phyloP scores from a whole-genome alignment of 2,888 invertebrate species.

The Xylota sylvarum region DNA sequence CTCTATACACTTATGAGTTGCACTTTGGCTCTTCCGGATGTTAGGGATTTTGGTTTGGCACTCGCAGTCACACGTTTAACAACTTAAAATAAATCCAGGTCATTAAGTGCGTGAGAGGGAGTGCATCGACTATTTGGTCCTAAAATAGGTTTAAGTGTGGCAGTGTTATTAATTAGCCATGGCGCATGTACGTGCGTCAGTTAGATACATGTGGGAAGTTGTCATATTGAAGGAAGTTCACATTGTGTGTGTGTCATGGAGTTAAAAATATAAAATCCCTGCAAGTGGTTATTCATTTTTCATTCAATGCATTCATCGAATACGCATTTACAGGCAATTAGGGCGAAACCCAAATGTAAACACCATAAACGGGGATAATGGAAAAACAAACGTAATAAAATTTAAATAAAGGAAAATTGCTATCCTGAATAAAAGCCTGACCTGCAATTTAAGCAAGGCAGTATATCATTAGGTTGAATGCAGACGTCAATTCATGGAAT shows the following conservation, averaged over 20 bases:
- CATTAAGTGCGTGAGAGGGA: constrained; percentile 60
- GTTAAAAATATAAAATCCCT: constrained; percentile 48
- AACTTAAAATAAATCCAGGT: constrained; percentile 77
- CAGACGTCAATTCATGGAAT: neutral
- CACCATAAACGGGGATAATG: constrained; percentile 35
- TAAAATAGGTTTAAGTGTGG: constrained; percentile 71
- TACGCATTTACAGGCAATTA: neutral
- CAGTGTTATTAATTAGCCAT: constrained; percentile 69
- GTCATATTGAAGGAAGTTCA: constrained; percentile 36
- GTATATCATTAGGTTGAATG: neutral
- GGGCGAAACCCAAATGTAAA: constrained; percentile 28
- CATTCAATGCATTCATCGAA: constrained; percentile 21
- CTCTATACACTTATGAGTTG: constrained; percentile 46
- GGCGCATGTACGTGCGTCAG: constrained; percentile 64
- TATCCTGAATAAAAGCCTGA: constrained; percentile 15
- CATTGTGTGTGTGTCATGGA: constrained; percentile 39
- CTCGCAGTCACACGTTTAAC: constrained; percentile 71
- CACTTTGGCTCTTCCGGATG: constrained; percentile 74
- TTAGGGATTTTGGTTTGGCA: constrained; percentile 64
- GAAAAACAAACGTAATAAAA: constrained; percentile 53
- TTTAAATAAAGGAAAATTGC: constrained; percentile 3
- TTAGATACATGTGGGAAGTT: constrained; percentile 52
- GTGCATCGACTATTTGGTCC: constrained; percentile 34
- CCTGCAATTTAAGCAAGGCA: neutral
- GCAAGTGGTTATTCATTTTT: constrained; percentile 69